Base-by-base conservation (phyloP, 1,140 invertebrate species). In the Drosophila kohkoa region DNA sequence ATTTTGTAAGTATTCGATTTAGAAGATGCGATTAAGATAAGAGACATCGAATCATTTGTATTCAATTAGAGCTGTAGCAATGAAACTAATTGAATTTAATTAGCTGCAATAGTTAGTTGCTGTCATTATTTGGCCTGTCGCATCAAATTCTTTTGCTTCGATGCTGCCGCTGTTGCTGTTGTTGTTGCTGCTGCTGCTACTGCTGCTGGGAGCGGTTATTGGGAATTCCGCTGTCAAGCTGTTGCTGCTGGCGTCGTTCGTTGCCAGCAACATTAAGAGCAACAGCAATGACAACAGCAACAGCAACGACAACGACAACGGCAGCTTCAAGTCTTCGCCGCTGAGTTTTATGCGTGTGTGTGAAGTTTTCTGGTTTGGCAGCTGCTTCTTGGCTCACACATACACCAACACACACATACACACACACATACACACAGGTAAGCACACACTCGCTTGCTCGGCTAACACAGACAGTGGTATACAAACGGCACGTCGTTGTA, bases 331-430 rank as follows among this genome's bases (percentile, higher is more conserved):
- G 69, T 62, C 13, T 65, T 59, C 30, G 38, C 15, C 59, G 70
- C 57, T 54, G 16, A 8, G 59, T 51, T 16, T 25, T 64, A 46
- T 71, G 60, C 38, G 73, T 64, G 59, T 71, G 58, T 75, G 59
- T 71, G 20, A 25, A 75, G 83, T 43, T 88, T 87, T 88, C 83
- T 88, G 83, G 83, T 88, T 88, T 88, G 83, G 63, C 83, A 83
- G 82, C 82, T 83, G 83, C 83, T 88, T 88, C 83, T 82, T 80
- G 82, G 63, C 73, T 77, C 69, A 82, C 79, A 72, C 57, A 49
- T 66, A 55, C 54, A 16, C 75, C 54, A 6, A 20, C 16, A 15
- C 51, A 63, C 35, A 28, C 16, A 49, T 3, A 3, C 16, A 57
- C 16, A 64, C 43, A 46, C 13, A 30, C 15, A 28, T 5, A 30